Evolutionary conservation across 2,888 invertebrate species (phyloP).

Genomic region (Onthophagus sagittarius): DNA sequence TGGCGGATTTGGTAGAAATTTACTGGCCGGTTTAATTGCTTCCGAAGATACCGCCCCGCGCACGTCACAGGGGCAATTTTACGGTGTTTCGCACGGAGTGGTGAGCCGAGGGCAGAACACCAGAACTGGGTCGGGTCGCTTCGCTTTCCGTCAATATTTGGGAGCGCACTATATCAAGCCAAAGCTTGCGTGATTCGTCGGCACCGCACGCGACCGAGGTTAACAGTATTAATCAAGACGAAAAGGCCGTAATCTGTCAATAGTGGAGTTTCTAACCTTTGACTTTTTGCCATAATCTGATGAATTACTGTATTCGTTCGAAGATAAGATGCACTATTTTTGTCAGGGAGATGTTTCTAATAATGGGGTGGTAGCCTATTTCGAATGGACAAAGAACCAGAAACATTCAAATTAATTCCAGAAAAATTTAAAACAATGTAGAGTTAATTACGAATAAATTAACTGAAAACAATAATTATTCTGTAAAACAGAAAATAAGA

Average conservation of each 20-base stretch:
- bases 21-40: constrained; percentile 9
- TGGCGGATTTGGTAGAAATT: constrained; percentile 9
- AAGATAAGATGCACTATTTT: too few species aligned
- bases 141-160: constrained; percentile 29
- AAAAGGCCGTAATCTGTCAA: not conserved
- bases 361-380: too few species aligned
- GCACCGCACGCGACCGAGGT: constrained; percentile 13
- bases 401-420: too few species aligned
- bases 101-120: not conserved
- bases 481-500: too few species aligned
- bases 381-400: too few species aligned
- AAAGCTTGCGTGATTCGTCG: constrained; percentile 15
- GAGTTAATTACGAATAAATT: too few species aligned
- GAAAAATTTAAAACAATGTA: too few species aligned
- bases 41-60: constrained; percentile 4
- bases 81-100: not conserved
- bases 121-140: constrained; percentile 30
- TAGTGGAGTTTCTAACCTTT: not conserved
- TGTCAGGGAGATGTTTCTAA: too few species aligned
- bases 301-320: too few species aligned
- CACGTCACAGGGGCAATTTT: not conserved
- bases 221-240: constrained; percentile 12
- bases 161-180: constrained; percentile 25
- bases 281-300: not conserved
- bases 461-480: too few species aligned